Percentiles rank a stretch among this genome's conserved stretches.
phyloP scores from a whole-genome alignment of 2,888 invertebrate genomes.

The Emmelina monodactyla region DNA sequence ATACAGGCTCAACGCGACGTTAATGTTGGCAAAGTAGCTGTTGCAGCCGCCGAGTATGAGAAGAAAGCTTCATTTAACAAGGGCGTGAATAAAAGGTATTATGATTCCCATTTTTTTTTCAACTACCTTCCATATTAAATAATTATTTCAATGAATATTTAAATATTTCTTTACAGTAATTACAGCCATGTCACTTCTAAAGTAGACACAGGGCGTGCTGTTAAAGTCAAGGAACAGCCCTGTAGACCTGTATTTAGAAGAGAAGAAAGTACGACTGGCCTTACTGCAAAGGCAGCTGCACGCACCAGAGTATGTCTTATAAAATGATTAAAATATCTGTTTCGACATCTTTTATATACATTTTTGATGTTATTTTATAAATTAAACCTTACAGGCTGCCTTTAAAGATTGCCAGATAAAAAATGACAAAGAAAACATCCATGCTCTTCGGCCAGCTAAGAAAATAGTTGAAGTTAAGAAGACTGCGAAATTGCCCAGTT shows the following conservation, averaged over 20 bases:
- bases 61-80: conserved; percentile 36
- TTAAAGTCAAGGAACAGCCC: conserved; percentile 28
- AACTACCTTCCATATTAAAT: conserved; percentile 18
- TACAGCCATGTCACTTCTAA: conserved; percentile 58
- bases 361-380: no score
- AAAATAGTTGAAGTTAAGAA: conserved; percentile 27
- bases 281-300: conserved; percentile 37
- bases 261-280: conserved; percentile 49
- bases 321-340: no score
- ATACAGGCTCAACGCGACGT: conserved; percentile 37
- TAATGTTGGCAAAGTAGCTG: conserved; percentile 35
- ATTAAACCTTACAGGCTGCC: conserved; percentile 36
- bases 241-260: conserved; percentile 39
- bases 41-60: conserved; percentile 39
- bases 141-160: not conserved
- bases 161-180: conserved; percentile 24
- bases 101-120: conserved; percentile 2
- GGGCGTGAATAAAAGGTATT: conserved; percentile 31
- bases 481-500: conserved; percentile 24
- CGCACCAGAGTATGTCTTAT: conserved; percentile 32
- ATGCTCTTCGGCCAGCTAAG: conserved; percentile 18
- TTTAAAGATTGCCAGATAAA: conserved; percentile 35
- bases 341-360: no score
- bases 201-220: conserved; percentile 44
- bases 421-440: conserved; percentile 29